phyloP scores from a whole-genome alignment of 2,888 invertebrate species.

The Heliconius charithonia region DNA sequence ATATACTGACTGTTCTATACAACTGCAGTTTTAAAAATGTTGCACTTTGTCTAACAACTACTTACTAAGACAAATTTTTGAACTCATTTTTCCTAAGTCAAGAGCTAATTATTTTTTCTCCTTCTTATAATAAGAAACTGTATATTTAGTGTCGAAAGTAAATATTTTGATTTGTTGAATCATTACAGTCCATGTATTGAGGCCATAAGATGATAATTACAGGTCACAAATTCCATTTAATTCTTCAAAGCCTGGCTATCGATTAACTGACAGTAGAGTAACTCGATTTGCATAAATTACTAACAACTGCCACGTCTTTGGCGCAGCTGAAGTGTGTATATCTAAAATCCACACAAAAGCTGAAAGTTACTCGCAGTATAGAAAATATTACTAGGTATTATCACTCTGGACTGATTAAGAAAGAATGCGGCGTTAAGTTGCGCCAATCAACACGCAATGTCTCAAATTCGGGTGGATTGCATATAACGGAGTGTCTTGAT shows the following conservation, averaged over 20 bases:
- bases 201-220: slow-evolving; percentile 1
- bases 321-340: not conserved
- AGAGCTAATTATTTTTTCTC: not conserved
- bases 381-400: not conserved
- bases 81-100: no score
- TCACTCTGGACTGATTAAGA: not conserved
- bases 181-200: not conserved
- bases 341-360: not conserved
- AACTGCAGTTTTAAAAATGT: no score
- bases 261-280: not conserved
- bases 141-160: not conserved
- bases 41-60: no score
- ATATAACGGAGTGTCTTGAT: not conserved
- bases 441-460: not conserved
- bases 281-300: slow-evolving; percentile 12
- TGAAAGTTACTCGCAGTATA: not conserved
- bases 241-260: slow-evolving; percentile 20
- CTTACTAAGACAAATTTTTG: no score
- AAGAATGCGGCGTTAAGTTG: not conserved
- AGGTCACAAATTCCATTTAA: slow-evolving; percentile 12
- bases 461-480: not conserved
- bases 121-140: not conserved
- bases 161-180: not conserved
- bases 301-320: not conserved
- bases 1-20: no score